Conservation (phyloP, 1,140 invertebrate species). For the Glomeris maerens region DNA sequence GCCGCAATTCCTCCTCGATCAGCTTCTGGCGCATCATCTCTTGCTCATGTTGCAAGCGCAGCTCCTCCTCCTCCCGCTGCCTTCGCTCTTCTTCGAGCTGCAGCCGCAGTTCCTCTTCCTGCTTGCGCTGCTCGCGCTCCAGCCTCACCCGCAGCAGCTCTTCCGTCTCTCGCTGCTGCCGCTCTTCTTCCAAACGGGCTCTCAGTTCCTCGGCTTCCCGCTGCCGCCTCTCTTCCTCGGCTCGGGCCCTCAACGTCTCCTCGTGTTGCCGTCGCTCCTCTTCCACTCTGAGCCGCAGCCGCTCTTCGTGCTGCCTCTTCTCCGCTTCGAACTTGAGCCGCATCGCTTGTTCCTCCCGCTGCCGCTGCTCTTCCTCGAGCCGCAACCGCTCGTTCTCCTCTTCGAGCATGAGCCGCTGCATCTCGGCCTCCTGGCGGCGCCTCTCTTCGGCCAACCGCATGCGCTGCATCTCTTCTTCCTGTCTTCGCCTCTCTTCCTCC, state of each 20-base stretch:
- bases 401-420: constrained; percentile 5
- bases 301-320: too few species aligned
- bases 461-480: constrained; percentile 1
- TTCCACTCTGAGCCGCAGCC: too few species aligned
- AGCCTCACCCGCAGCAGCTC: neutral
- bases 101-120: neutral
- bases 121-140: neutral
- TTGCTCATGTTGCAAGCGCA: constrained; percentile 2
- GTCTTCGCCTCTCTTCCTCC: neutral
- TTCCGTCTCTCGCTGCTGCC: constrained; percentile 3
- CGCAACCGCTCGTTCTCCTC: neutral
- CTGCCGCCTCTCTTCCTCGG: too few species aligned
- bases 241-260: neutral
- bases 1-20: neutral
- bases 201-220: neutral
- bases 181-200: too few species aligned
- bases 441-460: neutral
- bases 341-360: constrained; percentile 13
- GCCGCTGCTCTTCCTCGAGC: constrained; percentile 16
- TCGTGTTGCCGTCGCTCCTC: neutral
- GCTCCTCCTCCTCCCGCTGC: neutral
- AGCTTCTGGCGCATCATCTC: constrained; percentile 14
- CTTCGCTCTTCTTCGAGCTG: neutral
- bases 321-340: neutral
- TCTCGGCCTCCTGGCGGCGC: constrained; percentile 13